phyloP scores from a whole-genome alignment of 2,113 vertebrate species.

The western clawed frog (Xenopus tropicalis) region DNA sequence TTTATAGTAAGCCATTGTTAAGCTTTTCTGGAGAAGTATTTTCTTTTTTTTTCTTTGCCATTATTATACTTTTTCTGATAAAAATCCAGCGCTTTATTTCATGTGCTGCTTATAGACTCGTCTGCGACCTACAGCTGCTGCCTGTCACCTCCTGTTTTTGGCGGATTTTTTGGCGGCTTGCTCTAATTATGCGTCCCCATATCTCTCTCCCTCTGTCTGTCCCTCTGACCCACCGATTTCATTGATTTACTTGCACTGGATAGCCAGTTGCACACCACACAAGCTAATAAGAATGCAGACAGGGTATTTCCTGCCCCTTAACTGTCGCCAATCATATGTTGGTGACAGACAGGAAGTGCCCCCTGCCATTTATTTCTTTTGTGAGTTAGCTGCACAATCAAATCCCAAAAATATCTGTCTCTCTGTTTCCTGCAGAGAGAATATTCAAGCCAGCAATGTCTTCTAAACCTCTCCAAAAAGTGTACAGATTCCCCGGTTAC shows the following conservation, averaged over 20 bases:
- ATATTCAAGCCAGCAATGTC: constrained; percentile 26
- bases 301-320: constrained; percentile 41
- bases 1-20: too few relatives aligned
- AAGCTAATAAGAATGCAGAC: constrained; percentile 31
- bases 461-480: constrained; percentile 21
- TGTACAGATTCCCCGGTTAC: neutral
- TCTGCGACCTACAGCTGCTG: constrained; percentile 9
- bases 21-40: too few relatives aligned
- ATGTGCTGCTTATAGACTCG: neutral
- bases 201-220: neutral
- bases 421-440: constrained; percentile 35
- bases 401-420: constrained; percentile 45
- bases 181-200: constrained; percentile 1
- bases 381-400: constrained; percentile 38
- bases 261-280: constrained; percentile 7
- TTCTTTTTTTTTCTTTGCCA: too few relatives aligned
- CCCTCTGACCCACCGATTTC: constrained; percentile 7
- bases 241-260: constrained; percentile 27
- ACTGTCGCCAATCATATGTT: constrained; percentile 42
- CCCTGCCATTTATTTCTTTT: constrained; percentile 44
- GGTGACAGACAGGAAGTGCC: constrained; percentile 42
- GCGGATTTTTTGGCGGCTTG: neutral
- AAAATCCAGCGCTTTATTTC: neutral
- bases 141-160: neutral
- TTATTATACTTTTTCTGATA: neutral